These are phyloP conservation scores for Cossypha dichroa DNA, from an alignment of 2,797 vertebrate species.

Conservation along the genomic window DNA sequence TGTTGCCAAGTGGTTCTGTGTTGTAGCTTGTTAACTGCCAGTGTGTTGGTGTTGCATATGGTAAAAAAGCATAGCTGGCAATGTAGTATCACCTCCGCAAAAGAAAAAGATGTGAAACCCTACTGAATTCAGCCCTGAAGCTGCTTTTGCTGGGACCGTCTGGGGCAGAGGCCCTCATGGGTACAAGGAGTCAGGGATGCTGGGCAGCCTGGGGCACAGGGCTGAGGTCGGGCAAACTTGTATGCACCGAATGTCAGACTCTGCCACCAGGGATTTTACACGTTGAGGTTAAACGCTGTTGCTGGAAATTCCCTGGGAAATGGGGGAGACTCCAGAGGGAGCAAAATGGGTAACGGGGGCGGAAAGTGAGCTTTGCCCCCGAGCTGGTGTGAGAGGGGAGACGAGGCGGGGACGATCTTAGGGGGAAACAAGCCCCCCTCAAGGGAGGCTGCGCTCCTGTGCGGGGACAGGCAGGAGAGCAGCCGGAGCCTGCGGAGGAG, in stretches of 20 bases:
- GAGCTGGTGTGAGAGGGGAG: neutral
- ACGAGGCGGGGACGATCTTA: accelerated
- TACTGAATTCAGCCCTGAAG: neutral
- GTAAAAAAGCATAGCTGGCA: constrained; percentile 57
- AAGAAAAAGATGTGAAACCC: constrained; percentile 30
- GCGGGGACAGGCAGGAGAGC: neutral
- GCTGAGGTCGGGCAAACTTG: neutral
- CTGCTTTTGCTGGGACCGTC: neutral
- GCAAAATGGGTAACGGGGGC: neutral
- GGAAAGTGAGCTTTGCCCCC: accelerated
- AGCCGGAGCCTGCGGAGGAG: neutral
- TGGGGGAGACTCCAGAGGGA: neutral
- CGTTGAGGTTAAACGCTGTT: neutral
- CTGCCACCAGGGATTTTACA: neutral
- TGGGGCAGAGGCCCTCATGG: neutral
- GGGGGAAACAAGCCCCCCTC: neutral
- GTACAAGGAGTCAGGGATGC: neutral
- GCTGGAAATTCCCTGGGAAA: neutral
- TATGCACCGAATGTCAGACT: accelerated
- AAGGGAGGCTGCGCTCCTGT: neutral
- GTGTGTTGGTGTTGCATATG: constrained; percentile 62
- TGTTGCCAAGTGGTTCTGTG: constrained; percentile 63
- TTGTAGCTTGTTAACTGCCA: constrained; percentile 64
- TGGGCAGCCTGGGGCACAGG: neutral
- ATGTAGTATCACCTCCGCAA: constrained; percentile 60